A percentile compares a stretch with the other conserved stretches of the same genome.
Evolutionary conservation across 2,113 vertebrate species (phyloP).

Genomic region (Paramisgurnus dabryanus): DNA sequence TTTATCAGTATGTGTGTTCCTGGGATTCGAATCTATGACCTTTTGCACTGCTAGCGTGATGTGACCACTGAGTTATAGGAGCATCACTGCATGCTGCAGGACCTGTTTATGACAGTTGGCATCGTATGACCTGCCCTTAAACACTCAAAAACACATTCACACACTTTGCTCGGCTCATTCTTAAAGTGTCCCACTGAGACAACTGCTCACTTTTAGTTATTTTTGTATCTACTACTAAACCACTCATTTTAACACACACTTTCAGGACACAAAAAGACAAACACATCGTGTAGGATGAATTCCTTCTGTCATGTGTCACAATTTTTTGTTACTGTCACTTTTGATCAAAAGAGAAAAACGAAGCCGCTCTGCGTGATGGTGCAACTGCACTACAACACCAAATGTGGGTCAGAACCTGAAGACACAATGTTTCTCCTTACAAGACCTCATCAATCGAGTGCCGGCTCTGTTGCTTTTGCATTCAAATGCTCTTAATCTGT

Average conservation of each 20-base stretch:
- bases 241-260: constrained; percentile 37
- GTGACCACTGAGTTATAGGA: too few relatives aligned
- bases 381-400: background rate
- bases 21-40: too few relatives aligned
- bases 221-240: too few relatives aligned
- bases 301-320: background rate
- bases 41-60: too few relatives aligned
- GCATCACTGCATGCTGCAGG: constrained; percentile 5
- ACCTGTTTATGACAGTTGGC: background rate
- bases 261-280: constrained; percentile 29
- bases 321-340: background rate
- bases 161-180: constrained; percentile 13
- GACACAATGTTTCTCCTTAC: background rate
- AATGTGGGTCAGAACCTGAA: constrained; percentile 31
- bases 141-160: constrained; percentile 6
- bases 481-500: constrained; percentile 17
- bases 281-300: background rate
- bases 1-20: too few relatives aligned
- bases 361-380: background rate
- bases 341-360: background rate
- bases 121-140: background rate
- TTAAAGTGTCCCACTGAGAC: constrained; percentile 12
- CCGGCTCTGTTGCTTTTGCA: background rate
- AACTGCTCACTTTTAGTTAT: background rate
- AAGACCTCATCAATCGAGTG: constrained; percentile 24